Conservation (phyloP, 1,140 invertebrate genomes). For the Hylyphantes graminicola region DNA sequence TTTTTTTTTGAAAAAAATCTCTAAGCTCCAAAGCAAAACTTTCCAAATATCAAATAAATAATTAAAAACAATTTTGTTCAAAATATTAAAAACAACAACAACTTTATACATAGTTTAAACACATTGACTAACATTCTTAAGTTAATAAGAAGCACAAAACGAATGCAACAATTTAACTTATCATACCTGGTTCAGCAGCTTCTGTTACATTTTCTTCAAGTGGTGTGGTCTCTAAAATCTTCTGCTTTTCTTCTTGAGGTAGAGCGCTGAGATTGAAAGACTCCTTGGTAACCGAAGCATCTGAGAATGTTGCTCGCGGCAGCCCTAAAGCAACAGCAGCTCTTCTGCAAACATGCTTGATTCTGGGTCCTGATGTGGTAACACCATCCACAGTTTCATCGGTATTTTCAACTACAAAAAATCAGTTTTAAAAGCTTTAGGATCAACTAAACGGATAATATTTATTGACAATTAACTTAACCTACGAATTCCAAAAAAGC, state of each 20-base stretch:
- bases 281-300: constrained; percentile 17
- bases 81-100: neutral
- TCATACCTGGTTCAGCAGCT: constrained; percentile 1
- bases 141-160: neutral
- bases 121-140: neutral
- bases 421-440: no score
- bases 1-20: no score
- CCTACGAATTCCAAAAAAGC: neutral
- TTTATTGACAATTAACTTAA: neutral
- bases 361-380: constrained; percentile 76
- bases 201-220: constrained; percentile 31
- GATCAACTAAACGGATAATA: neutral
- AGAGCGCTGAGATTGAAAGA: constrained; percentile 58
- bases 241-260: constrained; percentile 61
- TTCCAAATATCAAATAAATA: neutral
- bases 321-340: constrained; percentile 89
- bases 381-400: constrained; percentile 15
- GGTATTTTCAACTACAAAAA: constrained; percentile 15
- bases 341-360: constrained; percentile 92
- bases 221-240: constrained; percentile 54
- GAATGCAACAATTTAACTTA: neutral
- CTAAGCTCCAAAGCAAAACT: no score
- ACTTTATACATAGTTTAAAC: neutral
- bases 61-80: neutral
- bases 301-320: constrained; percentile 82